These are phyloP conservation scores for Gadopsis bispinosus DNA, from an alignment of 2,797 vertebrate species.

Conservation along the genomic window DNA sequence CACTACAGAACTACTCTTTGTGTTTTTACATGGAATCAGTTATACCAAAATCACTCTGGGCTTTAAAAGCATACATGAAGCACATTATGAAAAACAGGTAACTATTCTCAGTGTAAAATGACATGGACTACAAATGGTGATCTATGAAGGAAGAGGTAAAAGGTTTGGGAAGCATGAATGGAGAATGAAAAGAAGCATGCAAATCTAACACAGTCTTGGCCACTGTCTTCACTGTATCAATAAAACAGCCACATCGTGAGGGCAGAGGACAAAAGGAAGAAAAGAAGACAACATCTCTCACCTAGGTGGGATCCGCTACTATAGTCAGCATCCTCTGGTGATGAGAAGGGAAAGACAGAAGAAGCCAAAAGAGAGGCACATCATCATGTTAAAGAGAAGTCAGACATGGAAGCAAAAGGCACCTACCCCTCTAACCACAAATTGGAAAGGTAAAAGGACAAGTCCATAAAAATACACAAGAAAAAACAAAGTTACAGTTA, in stretches of 20 bases:
- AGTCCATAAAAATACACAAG: not conserved
- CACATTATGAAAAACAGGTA: constrained; percentile 15
- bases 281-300: constrained; percentile 85
- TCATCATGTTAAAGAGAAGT: constrained; percentile 85
- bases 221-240: not conserved
- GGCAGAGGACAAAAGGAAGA: constrained; percentile 20
- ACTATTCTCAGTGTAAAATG: not conserved
- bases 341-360: constrained; percentile 76
- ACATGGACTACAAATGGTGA: not conserved
- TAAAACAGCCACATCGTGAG: not conserved
- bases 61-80: constrained; percentile 24
- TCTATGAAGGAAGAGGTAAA: constrained; percentile 6
- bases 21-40: constrained; percentile 51
- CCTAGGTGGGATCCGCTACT: constrained; percentile 92
- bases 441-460: too few species aligned
- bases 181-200: not conserved
- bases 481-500: constrained; percentile 20
- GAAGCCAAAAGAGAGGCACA: constrained; percentile 86
- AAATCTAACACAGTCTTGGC: constrained; percentile 10
- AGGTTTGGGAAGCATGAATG: not conserved
- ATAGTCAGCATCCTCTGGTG: constrained; percentile 92
- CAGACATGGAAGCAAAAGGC: constrained; percentile 70
- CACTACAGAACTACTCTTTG: constrained; percentile 43
- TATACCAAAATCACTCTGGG: constrained; percentile 28
- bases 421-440: not conserved